A percentile compares a stretch with the other conserved stretches of the same genome.
Conservation (phyloP, 2,888 invertebrate genomes). For the Heliconius hortense region DNA sequence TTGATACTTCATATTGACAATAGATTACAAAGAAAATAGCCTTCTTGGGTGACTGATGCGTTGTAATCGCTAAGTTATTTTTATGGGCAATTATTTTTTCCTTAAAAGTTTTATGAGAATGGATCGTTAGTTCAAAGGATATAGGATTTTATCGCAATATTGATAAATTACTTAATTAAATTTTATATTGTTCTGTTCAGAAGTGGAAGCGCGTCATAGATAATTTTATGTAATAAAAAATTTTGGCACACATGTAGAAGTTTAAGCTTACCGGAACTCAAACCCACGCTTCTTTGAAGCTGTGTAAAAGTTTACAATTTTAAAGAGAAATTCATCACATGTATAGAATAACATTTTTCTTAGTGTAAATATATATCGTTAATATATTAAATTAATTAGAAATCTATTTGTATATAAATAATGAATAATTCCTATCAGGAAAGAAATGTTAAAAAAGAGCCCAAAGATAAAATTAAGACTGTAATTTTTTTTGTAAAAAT, state of each 20-base stretch:
- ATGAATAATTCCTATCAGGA: no score
- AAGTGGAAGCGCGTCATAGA: neutral
- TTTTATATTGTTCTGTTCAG: constrained; percentile 5
- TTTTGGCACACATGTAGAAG: neutral
- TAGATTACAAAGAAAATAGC: constrained; percentile 33
- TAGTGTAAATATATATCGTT: no score
- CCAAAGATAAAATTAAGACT: no score
- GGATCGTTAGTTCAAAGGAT: constrained; percentile 34
- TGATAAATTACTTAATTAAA: constrained; percentile 42
- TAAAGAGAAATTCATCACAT: no score
- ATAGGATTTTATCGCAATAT: constrained; percentile 33
- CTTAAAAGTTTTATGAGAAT: constrained; percentile 39
- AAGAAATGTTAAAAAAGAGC: neutral
- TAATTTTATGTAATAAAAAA: no score
- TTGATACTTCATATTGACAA: constrained; percentile 23
- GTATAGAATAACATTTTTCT: no score
- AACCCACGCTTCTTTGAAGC: neutral
- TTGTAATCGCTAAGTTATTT: constrained; percentile 40
- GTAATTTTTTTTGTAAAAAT: neutral
- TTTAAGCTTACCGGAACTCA: neutral
- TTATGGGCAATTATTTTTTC: constrained; percentile 37
- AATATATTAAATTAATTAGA: no score
- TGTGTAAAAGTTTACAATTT: no score
- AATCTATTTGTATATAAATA: no score
- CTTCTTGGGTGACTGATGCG: constrained; percentile 28